Conservation (phyloP, 1,140 invertebrate genomes). For the Drosophila asahinai region DNA sequence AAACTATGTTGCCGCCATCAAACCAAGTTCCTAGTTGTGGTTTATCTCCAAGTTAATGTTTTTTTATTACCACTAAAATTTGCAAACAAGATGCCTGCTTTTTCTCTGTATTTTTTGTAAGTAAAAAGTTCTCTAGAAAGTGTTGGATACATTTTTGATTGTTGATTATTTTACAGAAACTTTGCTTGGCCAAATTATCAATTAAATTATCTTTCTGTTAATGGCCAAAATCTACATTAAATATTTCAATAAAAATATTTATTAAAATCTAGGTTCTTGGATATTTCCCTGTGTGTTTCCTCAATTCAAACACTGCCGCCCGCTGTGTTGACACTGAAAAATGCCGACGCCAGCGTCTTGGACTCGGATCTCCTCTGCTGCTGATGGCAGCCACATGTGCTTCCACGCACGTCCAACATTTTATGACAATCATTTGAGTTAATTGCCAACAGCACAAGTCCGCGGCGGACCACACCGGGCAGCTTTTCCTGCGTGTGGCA, state of each 20-base stretch:
- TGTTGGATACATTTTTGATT: neutral
- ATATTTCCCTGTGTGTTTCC: conserved; percentile 2
- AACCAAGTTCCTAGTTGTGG: neutral
- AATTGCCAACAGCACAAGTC: conserved; percentile 69
- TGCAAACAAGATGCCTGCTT: too few species aligned
- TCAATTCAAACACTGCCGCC: conserved; percentile 67
- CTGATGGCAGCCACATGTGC: conserved; percentile 43
- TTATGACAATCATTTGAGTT: conserved; percentile 82
- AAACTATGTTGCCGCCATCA: too few species aligned
- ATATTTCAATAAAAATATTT: neutral
- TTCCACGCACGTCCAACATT: conserved; percentile 61
- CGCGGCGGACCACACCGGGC: conserved; percentile 56
- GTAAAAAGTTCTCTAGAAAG: neutral
- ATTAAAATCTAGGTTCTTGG: neutral
- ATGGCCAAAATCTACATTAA: neutral
- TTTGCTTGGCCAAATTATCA: neutral
- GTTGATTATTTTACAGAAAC: neutral
- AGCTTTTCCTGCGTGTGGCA: conserved; percentile 60
- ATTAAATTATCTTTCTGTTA: neutral
- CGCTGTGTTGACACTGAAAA: conserved; percentile 78
- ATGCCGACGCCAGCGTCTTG: conserved; percentile 51
- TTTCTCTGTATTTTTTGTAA: neutral
- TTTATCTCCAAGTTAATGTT: neutral
- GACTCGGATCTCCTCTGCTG: conserved; percentile 26
- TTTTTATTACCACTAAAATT: too few species aligned